phyloP scores from a whole-genome alignment of 2,113 vertebrate species.

The Ammodramus savannarum region DNA sequence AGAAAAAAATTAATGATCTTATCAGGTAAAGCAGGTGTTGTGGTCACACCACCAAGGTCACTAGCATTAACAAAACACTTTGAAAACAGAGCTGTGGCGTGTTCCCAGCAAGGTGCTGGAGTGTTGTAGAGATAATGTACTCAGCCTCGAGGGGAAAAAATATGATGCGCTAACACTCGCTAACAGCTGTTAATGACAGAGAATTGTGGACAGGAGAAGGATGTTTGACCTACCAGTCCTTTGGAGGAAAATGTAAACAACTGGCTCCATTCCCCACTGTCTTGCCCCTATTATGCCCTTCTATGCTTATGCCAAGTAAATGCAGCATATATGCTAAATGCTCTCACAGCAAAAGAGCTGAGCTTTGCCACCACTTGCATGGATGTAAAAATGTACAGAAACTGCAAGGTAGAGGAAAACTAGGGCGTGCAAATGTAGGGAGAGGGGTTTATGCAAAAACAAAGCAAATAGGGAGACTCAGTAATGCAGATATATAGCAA shows the following conservation, averaged over 20 bases:
- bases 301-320: neutral
- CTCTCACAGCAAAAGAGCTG: neutral
- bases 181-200: slow-evolving; percentile 45
- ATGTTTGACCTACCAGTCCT: slow-evolving; percentile 32
- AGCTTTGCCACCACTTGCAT: neutral
- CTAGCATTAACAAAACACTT: slow-evolving; percentile 17
- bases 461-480: neutral
- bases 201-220: neutral
- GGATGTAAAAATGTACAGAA: neutral
- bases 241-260: slow-evolving; percentile 29
- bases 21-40: slow-evolving; percentile 66
- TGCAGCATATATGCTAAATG: neutral
- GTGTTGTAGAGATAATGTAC: slow-evolving; percentile 21
- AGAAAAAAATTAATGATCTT: slow-evolving; percentile 58
- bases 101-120: slow-evolving; percentile 35
- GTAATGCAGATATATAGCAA: neutral
- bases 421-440: neutral
- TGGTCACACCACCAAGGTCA: slow-evolving; percentile 61
- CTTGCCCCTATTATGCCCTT: neutral
- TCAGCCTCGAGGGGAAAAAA: slow-evolving; percentile 14
- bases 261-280: neutral
- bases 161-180: neutral
- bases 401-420: neutral
- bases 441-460: neutral
- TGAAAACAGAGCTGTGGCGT: neutral